phyloP scores from a whole-genome alignment of 2,888 invertebrate genomes.

The Apodemia hepburni region DNA sequence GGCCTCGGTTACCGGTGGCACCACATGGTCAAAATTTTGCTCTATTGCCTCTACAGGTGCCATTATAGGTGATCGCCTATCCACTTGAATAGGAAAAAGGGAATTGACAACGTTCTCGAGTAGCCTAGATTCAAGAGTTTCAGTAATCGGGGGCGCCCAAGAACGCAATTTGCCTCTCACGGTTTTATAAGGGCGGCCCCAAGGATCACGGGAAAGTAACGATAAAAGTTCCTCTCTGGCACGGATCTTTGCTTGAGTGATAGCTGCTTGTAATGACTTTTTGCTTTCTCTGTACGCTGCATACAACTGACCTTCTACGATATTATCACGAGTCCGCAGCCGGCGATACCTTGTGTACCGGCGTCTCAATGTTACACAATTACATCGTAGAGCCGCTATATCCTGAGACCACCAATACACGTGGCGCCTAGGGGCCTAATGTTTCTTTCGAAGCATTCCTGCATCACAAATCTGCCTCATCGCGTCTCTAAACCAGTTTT shows the following conservation, averaged over 20 bases:
- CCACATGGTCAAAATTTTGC: background rate
- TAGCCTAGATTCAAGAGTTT: slow-evolving; percentile 9
- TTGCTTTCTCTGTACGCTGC: background rate
- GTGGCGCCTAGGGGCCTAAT: background rate
- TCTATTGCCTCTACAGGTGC: background rate
- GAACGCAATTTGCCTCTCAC: slow-evolving; percentile 17
- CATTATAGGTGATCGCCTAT: background rate
- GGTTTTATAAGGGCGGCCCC: slow-evolving; percentile 22
- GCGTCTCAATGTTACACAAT: slow-evolving; percentile 22
- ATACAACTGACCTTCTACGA: background rate
- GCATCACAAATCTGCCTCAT: slow-evolving; percentile 27
- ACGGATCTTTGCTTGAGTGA: background rate
- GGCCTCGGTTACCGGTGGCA: background rate
- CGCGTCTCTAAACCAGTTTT: background rate
- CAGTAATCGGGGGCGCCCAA: slow-evolving; percentile 18
- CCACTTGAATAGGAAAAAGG: background rate
- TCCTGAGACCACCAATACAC: slow-evolving; percentile 28
- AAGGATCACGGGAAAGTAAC: slow-evolving; percentile 18
- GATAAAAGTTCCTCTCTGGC: slow-evolving; percentile 18
- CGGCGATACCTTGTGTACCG: slow-evolving; percentile 20
- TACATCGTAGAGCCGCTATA: slow-evolving; percentile 17
- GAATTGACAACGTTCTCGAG: background rate
- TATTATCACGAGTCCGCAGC: background rate
- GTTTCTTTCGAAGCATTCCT: slow-evolving; percentile 20
- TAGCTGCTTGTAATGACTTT: background rate